phyloP scores from a whole-genome alignment of 2,888 invertebrate genomes.

The Copidosoma aretas region DNA sequence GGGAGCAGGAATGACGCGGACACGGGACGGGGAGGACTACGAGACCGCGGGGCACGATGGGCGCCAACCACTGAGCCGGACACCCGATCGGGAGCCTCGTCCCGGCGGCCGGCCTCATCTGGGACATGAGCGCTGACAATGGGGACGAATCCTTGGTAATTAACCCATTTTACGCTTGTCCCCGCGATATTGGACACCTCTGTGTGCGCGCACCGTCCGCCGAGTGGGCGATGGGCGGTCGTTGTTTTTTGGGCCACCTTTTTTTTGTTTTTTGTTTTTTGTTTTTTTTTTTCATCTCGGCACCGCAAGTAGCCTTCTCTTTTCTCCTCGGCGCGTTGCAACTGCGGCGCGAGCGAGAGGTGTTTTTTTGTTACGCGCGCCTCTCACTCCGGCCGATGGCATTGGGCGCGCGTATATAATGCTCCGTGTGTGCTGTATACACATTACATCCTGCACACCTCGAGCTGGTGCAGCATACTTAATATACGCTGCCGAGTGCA shows the following conservation, averaged over 20 bases:
- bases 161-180: constrained; percentile 41
- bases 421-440: too few relatives aligned
- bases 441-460: too few relatives aligned
- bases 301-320: background rate
- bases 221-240: too few relatives aligned
- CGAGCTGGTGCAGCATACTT: too few relatives aligned
- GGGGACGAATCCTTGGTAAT: constrained; percentile 63
- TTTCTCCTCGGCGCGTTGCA: background rate
- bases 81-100: background rate
- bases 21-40: background rate
- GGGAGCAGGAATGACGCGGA: background rate
- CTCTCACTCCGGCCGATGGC: too few relatives aligned
- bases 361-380: too few relatives aligned
- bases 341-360: too few relatives aligned
- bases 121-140: constrained; percentile 63
- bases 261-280: too few relatives aligned
- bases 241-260: too few relatives aligned
- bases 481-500: too few relatives aligned
- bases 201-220: background rate
- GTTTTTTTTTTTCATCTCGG: background rate
- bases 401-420: too few relatives aligned
- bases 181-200: too few relatives aligned
- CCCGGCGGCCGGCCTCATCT: constrained; percentile 51
- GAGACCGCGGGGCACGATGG: background rate
- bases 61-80: background rate